Evolutionary conservation across 1,140 invertebrate species (phyloP).

Genomic region (Phymorhynchus buccinoides): DNA sequence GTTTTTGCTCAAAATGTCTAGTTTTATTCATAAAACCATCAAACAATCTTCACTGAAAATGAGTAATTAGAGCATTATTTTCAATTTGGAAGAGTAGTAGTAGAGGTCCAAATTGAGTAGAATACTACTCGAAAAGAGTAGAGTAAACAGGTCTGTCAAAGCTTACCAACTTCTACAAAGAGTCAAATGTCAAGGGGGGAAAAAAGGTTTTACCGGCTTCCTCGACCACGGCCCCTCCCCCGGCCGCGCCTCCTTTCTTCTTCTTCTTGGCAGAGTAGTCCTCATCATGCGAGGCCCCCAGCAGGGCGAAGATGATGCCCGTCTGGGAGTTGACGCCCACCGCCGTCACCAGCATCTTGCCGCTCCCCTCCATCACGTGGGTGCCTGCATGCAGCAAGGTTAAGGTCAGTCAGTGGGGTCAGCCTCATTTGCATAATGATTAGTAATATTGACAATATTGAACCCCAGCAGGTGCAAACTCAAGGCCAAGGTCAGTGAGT

Average conservation of each 20-base stretch:
- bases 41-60: too few species aligned
- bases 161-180: neutral
- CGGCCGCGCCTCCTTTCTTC: conserved; percentile 83
- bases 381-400: conserved; percentile 80
- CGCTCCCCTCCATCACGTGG: conserved; percentile 99
- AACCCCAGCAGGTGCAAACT: too few species aligned
- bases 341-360: conserved; percentile 98
- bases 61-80: too few species aligned
- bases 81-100: too few species aligned
- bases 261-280: conserved; percentile 94
- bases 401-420: neutral
- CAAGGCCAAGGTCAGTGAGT: too few species aligned
- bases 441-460: too few species aligned
- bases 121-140: too few species aligned
- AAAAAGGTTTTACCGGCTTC: conserved; percentile 50
- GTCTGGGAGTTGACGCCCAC: conserved; percentile 99
- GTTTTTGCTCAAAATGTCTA: too few species aligned
- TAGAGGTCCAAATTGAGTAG: too few species aligned
- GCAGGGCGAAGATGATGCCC: conserved; percentile 98
- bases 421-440: neutral
- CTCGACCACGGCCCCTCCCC: conserved; percentile 80
- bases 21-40: too few species aligned
- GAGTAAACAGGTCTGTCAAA: too few species aligned
- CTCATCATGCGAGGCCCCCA: conserved; percentile 95
- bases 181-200: neutral